Percentiles rank a stretch among this genome's conserved stretches.
These are phyloP conservation scores for Pelodiscus sinensis DNA, from an alignment of 2,113 vertebrate genomes.

Conservation along the genomic window DNA sequence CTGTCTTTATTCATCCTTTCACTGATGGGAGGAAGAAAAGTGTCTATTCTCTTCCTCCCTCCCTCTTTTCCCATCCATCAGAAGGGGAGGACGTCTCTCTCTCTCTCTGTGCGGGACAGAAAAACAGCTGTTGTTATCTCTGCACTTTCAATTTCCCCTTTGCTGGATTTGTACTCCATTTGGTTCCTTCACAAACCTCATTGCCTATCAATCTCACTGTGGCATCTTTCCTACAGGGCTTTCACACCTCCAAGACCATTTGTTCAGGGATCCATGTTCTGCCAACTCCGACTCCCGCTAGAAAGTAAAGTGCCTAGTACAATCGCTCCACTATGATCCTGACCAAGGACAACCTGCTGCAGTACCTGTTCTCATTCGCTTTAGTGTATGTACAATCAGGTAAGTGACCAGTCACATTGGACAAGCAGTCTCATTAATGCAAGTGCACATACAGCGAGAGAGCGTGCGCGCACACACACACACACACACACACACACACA, in stretches of 20 bases:
- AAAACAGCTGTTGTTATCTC: neutral
- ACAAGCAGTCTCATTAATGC: neutral
- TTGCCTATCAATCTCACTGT: neutral
- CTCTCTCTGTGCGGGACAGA: neutral
- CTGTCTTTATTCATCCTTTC: neutral
- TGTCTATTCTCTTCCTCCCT: neutral
- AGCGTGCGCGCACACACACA: no score
- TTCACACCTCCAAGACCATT: neutral
- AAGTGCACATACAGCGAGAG: no score
- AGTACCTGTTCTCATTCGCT: accelerated
- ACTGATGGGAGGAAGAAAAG: neutral
- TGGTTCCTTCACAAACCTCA: neutral
- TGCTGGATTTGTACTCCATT: neutral
- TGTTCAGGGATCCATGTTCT: neutral
- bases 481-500: neutral
- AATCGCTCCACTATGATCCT: neutral
- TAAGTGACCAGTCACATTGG: neutral
- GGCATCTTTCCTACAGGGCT: neutral
- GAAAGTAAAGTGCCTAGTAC: neutral
- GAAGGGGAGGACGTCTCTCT: neutral
- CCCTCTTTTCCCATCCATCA: neutral
- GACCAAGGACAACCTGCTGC: neutral
- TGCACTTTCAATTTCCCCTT: neutral
- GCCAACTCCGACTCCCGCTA: neutral
- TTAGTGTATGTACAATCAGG: accelerated